Base-by-base conservation (phyloP, 2,113 vertebrate genomes). In the Irena cyanogastra region DNA sequence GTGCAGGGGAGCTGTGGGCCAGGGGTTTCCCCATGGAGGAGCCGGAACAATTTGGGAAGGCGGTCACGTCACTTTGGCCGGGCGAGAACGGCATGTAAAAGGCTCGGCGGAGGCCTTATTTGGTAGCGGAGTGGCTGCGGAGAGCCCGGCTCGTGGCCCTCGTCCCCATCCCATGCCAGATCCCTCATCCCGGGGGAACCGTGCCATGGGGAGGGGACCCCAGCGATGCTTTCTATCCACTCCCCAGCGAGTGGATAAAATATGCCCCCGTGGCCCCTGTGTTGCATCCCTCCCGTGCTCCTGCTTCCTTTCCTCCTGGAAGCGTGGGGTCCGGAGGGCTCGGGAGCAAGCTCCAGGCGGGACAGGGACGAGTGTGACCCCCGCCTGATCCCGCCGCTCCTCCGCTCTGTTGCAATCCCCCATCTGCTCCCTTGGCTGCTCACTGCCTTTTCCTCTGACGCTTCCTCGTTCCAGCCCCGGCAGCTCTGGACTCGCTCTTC, bases 71-170 rank as follows among this genome's bases (percentile, higher is more conserved):
- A 83, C 77, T 83, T 37, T 0, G n/a, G 41, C 93, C 61, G 8
- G 77, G 72, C 26, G 49, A 91, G 93, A 84, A 84, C 83, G 81
- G 90, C 89, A 84, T 74, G 95, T 87, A 50, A 89, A 93, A 88
- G 41, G 80, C 88, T 94, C 33, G 19, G 41, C 23, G 10, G 94
- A 93, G 82, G 70, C 94, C 96, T 96, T 96, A 96, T 95, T 94
- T 96, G 94, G 96, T 94, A 91, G 89, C 52, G 2, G 70, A 94
- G 68, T 39, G 1, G 64, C 93, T 94, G 89, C 8, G 4, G 79
- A 63, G 89, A 90, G 35, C 77, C 80, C 41, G 2, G 74, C 89
- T 69, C 56, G 5, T 41, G 79, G 89, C 93, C 74, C 77, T 78
- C 10, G 5, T 83, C 68, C 64, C 87, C 50, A 30, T 89, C 83